phyloP scores from a whole-genome alignment of 2,797 vertebrate species.

The Eutrigla gurnardus region DNA sequence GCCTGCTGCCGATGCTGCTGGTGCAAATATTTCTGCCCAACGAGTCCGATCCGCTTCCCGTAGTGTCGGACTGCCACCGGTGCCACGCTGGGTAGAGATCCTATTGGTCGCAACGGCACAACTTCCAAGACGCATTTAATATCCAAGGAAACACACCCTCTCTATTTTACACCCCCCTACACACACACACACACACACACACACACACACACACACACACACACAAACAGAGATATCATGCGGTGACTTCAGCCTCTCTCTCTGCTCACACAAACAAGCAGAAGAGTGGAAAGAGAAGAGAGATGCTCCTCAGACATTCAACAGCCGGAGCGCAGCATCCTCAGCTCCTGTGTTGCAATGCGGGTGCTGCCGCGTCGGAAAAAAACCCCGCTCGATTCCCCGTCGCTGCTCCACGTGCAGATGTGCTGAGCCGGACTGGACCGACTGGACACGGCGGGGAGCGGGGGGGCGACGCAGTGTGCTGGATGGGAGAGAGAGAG shows the following conservation, averaged over 20 bases:
- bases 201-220: background rate
- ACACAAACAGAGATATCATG: constrained; percentile 2
- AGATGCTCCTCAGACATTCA: constrained; percentile 54
- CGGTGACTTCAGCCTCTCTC: background rate
- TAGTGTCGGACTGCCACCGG: constrained; percentile 15
- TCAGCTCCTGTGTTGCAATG: constrained; percentile 76
- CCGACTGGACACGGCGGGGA: constrained; percentile 21
- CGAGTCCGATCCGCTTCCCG: constrained; percentile 23
- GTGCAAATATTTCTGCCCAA: constrained; percentile 2
- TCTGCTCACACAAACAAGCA: background rate
- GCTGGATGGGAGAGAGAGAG: constrained; percentile 23
- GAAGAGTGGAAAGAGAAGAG: constrained; percentile 9
- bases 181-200: background rate
- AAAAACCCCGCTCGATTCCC: background rate
- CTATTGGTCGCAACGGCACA: constrained; percentile 41
- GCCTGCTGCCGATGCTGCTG: background rate
- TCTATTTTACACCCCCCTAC: no score
- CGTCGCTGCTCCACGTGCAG: constrained; percentile 57
- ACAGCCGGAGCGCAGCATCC: constrained; percentile 60
- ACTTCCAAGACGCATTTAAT: constrained; percentile 60
- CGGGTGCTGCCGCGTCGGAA: constrained; percentile 63
- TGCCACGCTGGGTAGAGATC: constrained; percentile 31
- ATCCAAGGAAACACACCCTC: background rate
- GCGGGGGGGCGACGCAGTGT: constrained; percentile 13
- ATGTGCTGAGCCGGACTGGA: constrained; percentile 6